A percentile compares a stretch with the other conserved stretches of the same genome.
Conservation (phyloP, 2,888 invertebrate species). For the Norana najaformis region DNA sequence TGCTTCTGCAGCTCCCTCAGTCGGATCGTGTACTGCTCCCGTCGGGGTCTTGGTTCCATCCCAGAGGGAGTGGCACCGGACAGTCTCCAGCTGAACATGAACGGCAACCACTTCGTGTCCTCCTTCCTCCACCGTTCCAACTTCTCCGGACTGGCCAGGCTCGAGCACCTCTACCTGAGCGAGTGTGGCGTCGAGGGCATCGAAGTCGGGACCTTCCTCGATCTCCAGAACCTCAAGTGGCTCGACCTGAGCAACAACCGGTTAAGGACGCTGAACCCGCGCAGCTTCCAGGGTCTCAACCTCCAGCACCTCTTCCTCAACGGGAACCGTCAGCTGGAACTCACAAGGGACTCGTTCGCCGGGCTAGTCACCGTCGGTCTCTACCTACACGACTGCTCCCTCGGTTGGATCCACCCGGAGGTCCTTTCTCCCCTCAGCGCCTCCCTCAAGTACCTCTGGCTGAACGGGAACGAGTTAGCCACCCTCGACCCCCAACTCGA, state of each 20-base stretch:
- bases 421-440: slow-evolving; percentile 55
- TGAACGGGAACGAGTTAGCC: slow-evolving; percentile 57
- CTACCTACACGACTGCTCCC: slow-evolving; percentile 56
- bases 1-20: slow-evolving; percentile 58
- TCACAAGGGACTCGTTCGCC: slow-evolving; percentile 52
- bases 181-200: slow-evolving; percentile 58
- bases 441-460: slow-evolving; percentile 55
- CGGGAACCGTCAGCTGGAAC: slow-evolving; percentile 54
- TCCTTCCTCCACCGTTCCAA: slow-evolving; percentile 52
- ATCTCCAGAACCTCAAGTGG: slow-evolving; percentile 56
- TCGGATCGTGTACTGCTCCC: slow-evolving; percentile 56
- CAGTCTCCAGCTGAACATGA: slow-evolving; percentile 57
- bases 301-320: slow-evolving; percentile 57
- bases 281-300: slow-evolving; percentile 56
- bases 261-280: slow-evolving; percentile 53
- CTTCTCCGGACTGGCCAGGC: slow-evolving; percentile 48
- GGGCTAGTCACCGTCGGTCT: slow-evolving; percentile 56
- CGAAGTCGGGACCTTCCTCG: slow-evolving; percentile 53
- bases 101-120: slow-evolving; percentile 55
- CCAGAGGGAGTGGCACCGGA: slow-evolving; percentile 55
- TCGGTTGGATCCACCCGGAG: slow-evolving; percentile 52
- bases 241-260: slow-evolving; percentile 58
- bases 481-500: slow-evolving; percentile 51
- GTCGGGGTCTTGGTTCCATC: slow-evolving; percentile 53
- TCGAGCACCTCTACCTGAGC: slow-evolving; percentile 58